Percentiles rank a stretch among this genome's conserved stretches.
phyloP scores from a whole-genome alignment of 2,888 invertebrate species.

The Cryptus viduatorius region DNA sequence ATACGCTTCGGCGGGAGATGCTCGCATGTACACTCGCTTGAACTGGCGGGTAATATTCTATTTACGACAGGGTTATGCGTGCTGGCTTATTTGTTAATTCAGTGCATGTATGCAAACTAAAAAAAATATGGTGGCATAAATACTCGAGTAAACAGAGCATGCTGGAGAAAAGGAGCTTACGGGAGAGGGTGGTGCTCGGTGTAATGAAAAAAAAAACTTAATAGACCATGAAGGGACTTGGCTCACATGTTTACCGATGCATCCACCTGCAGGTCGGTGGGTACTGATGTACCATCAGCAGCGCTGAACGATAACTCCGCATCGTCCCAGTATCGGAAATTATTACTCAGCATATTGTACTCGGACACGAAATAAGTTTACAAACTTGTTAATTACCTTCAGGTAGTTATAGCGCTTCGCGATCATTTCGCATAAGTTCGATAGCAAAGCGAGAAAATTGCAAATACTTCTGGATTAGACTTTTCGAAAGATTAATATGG shows the following conservation, averaged over 20 bases:
- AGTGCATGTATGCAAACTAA: background rate
- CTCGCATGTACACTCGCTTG: background rate
- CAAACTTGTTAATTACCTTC: too few relatives aligned
- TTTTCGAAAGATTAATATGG: too few relatives aligned
- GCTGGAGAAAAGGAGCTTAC: slow-evolving; percentile 34
- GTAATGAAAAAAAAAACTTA: slow-evolving; percentile 59
- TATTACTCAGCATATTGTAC: slow-evolving; percentile 64
- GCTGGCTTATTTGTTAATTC: background rate
- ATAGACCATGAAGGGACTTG: slow-evolving; percentile 66
- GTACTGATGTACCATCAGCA: slow-evolving; percentile 14
- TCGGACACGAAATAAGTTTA: slow-evolving; percentile 66
- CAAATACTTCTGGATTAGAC: too few relatives aligned
- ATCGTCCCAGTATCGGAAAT: slow-evolving; percentile 66
- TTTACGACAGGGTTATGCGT: slow-evolving; percentile 32
- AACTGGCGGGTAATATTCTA: slow-evolving; percentile 16
- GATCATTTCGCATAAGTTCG: too few relatives aligned
- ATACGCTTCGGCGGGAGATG: background rate
- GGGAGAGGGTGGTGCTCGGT: background rate
- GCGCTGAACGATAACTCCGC: slow-evolving; percentile 37
- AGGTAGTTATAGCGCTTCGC: too few relatives aligned
- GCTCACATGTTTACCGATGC: slow-evolving; percentile 65
- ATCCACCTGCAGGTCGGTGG: slow-evolving; percentile 60
- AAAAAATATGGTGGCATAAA: slow-evolving; percentile 3
- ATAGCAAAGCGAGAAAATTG: too few relatives aligned
- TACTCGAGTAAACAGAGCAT: slow-evolving; percentile 43